Percentiles rank a stretch among this genome's conserved stretches.
Conservation (phyloP, 2,888 invertebrate species). For the Brassicogethes aeneus region DNA sequence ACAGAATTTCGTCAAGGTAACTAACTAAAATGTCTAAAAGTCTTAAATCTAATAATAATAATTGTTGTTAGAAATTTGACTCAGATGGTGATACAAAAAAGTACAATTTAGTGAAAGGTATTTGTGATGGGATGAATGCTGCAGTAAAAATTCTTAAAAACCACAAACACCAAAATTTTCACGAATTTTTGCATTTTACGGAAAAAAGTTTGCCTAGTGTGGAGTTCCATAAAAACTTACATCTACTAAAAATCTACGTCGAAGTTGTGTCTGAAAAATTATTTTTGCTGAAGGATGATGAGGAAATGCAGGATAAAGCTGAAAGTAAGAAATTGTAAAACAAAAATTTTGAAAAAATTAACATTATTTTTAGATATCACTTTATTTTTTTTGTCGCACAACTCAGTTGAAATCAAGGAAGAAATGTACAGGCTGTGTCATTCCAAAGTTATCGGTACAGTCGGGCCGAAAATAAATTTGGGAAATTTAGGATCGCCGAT, state of each 20-base stretch:
- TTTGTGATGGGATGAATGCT: constrained; percentile 42
- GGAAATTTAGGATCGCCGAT: constrained; percentile 36
- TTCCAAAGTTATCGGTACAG: constrained; percentile 44
- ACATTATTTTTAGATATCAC: constrained; percentile 35
- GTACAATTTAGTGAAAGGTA: constrained; percentile 38
- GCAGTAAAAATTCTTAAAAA: constrained; percentile 41
- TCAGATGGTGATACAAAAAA: constrained; percentile 21
- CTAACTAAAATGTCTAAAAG: too few relatives aligned
- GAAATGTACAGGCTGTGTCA: constrained; percentile 49
- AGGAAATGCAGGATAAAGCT: constrained; percentile 14
- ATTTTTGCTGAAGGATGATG: constrained; percentile 18
- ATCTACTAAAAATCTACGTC: constrained; percentile 39
- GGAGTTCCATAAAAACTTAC: constrained; percentile 50
- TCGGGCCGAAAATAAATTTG: constrained; percentile 44
- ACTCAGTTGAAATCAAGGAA: constrained; percentile 44
- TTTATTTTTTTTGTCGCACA: constrained; percentile 49
- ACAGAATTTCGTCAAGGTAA: constrained; percentile 41
- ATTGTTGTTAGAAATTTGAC: too few relatives aligned
- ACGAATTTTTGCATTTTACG: constrained; percentile 41
- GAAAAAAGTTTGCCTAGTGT: constrained; percentile 48
- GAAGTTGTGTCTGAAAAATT: constrained; percentile 30
- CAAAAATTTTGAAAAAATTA: not conserved
- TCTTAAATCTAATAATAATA: too few relatives aligned
- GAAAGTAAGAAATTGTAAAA: constrained; percentile 17
- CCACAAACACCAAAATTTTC: constrained; percentile 25